Conservation (phyloP, 2,797 vertebrate species). For the Poeciliopsis gracilis region DNA sequence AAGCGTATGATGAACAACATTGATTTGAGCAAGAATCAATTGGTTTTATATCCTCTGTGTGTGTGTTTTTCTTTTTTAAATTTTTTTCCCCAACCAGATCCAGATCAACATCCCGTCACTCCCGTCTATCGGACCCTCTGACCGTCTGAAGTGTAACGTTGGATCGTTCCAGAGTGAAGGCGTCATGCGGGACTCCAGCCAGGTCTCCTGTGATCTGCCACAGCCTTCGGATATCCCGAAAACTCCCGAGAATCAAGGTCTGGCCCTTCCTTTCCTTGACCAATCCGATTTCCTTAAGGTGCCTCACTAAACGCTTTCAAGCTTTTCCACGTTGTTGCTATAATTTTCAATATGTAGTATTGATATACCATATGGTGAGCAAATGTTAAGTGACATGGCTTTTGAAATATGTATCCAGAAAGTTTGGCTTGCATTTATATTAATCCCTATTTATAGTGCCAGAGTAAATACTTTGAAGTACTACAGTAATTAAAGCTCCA, state of each 20-base stretch:
- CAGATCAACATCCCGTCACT: conserved; percentile 77
- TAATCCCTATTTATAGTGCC: not conserved
- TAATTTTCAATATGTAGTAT: not conserved
- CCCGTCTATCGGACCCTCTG: conserved; percentile 69
- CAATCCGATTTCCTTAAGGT: not conserved
- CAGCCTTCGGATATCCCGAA: conserved; percentile 75
- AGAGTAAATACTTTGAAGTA: not conserved
- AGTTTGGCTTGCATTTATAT: not conserved
- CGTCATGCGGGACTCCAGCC: conserved; percentile 68
- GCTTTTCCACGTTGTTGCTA: not conserved
- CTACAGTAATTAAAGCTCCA: not conserved
- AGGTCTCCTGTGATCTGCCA: conserved; percentile 79
- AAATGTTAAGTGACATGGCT: not conserved
- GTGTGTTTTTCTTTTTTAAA: not conserved
- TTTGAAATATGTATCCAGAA: not conserved
- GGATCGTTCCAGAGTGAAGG: conserved; percentile 56
- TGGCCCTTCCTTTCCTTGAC: conserved; percentile 18
- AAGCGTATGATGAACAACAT: not conserved
- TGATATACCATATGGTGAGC: not conserved
- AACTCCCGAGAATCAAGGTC: conserved; percentile 87
- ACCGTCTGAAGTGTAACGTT: conserved; percentile 74
- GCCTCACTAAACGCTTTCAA: not conserved
- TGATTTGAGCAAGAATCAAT: not conserved
- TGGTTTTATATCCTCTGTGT: not conserved
- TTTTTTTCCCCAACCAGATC: conserved; percentile 61